phyloP scores from a whole-genome alignment of 1,140 invertebrate genomes.

The Anoplophora glabripennis region DNA sequence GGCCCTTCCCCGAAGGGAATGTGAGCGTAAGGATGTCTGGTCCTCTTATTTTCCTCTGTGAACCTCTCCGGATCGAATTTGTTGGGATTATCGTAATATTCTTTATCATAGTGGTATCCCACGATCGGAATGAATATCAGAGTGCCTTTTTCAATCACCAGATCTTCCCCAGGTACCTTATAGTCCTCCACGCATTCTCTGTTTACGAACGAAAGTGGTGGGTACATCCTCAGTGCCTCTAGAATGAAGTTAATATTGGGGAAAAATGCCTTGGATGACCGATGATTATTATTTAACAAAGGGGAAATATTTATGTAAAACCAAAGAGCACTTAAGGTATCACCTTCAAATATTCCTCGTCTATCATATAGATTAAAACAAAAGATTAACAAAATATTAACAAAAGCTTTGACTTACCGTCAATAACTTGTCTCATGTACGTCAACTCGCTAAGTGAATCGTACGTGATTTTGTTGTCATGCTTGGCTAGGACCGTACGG shows the following conservation, averaged over 20 bases:
- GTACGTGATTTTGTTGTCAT: conserved; percentile 53
- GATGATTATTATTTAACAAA: too few species aligned
- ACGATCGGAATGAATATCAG: conserved; percentile 35
- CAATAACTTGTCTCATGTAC: conserved; percentile 34
- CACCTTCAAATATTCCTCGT: too few species aligned
- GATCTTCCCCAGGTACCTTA: conserved; percentile 46
- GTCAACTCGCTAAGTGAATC: conserved; percentile 55
- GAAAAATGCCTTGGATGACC: too few species aligned
- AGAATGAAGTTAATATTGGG: conserved; percentile 7
- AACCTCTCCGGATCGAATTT: conserved; percentile 45
- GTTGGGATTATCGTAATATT: conserved; percentile 48
- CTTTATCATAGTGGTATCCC: conserved; percentile 47
- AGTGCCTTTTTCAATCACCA: conserved; percentile 45
- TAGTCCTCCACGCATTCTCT: conserved; percentile 45
- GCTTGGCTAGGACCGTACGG: conserved; percentile 44
- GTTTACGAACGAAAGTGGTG: conserved; percentile 43
- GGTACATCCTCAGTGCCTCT: conserved; percentile 52
- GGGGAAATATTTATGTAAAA: too few species aligned
- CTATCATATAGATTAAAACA: too few species aligned
- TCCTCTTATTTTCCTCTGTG: conserved; percentile 47
- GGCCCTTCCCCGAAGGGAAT: conserved; percentile 68
- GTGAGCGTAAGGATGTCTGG: conserved; percentile 50
- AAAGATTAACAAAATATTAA: too few species aligned
- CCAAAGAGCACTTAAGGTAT: too few species aligned
- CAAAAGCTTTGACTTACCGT: conserved; percentile 42